These are phyloP conservation scores for Bradypodion ventrale DNA, from an alignment of 2,797 vertebrate genomes.

Conservation along the genomic window DNA sequence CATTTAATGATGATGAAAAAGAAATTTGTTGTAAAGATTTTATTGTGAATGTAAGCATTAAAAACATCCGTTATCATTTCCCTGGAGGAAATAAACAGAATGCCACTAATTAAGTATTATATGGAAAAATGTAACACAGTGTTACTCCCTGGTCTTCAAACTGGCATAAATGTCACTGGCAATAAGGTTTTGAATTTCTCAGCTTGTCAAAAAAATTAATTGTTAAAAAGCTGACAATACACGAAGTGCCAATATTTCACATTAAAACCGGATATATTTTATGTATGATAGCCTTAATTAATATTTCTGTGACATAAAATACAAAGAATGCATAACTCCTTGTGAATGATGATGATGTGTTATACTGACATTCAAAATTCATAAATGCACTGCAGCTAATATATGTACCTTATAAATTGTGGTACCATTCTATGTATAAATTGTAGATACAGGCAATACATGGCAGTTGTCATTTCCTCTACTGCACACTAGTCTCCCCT, in stretches of 20 bases:
- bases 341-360: fast-evolving
- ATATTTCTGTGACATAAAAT: neutral
- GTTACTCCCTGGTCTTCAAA: neutral
- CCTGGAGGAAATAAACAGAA: conserved; percentile 19
- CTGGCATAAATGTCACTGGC: neutral
- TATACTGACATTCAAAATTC: neutral
- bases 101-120: conserved; percentile 9
- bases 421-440: fast-evolving
- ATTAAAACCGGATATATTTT: neutral
- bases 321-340: neutral
- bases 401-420: neutral
- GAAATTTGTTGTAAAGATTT: neutral
- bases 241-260: neutral
- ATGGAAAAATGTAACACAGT: conserved; percentile 1
- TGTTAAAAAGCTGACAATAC: neutral
- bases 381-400: neutral
- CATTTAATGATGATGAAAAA: neutral
- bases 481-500: neutral
- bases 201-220: conserved; percentile 2
- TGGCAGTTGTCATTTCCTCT: neutral
- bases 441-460: conserved; percentile 7
- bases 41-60: conserved; percentile 9
- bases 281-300: conserved; percentile 13
- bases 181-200: conserved; percentile 12
- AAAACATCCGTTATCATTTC: conserved; percentile 13